These are phyloP conservation scores for Sitobion miscanthi DNA, from an alignment of 1,140 invertebrate species.

Conservation along the genomic window DNA sequence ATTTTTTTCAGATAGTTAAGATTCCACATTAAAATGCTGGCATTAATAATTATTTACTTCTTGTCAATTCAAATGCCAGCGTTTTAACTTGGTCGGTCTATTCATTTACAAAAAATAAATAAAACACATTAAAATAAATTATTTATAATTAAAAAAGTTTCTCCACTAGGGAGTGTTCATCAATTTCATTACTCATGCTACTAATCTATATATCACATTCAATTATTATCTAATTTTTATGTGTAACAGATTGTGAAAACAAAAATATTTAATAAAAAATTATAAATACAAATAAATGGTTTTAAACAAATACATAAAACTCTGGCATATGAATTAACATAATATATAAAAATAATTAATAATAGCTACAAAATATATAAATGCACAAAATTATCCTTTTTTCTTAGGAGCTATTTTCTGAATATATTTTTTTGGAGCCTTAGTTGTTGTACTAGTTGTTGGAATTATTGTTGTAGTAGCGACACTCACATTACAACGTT, in stretches of 20 bases:
- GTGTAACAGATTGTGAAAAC: not conserved
- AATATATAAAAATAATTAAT: conserved; percentile 1
- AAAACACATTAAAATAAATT: conserved; percentile 29
- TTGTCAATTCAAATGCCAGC: conserved; percentile 43
- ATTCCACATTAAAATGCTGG: conserved; percentile 32
- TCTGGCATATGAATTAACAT: conserved; percentile 47
- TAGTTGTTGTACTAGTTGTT: conserved; percentile 44
- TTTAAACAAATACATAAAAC: conserved; percentile 44
- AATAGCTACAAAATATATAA: not conserved
- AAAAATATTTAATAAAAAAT: not conserved
- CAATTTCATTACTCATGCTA: not conserved
- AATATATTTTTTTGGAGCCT: conserved; percentile 54
- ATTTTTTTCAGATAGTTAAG: not conserved
- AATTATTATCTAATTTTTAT: not conserved
- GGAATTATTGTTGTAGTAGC: conserved; percentile 9
- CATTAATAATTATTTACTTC: not conserved
- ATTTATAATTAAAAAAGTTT: conserved; percentile 21
- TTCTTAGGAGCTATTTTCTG: conserved; percentile 54
- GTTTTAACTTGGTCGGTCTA: conserved; percentile 30
- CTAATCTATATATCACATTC: not conserved
- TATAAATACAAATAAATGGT: not conserved
- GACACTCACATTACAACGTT: conserved; percentile 68
- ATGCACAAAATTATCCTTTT: conserved; percentile 17
- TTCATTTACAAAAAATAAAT: not conserved
- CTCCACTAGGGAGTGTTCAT: not conserved